Base-by-base conservation (phyloP, 2,888 invertebrate species). In the Pseudanteris insignis region DNA sequence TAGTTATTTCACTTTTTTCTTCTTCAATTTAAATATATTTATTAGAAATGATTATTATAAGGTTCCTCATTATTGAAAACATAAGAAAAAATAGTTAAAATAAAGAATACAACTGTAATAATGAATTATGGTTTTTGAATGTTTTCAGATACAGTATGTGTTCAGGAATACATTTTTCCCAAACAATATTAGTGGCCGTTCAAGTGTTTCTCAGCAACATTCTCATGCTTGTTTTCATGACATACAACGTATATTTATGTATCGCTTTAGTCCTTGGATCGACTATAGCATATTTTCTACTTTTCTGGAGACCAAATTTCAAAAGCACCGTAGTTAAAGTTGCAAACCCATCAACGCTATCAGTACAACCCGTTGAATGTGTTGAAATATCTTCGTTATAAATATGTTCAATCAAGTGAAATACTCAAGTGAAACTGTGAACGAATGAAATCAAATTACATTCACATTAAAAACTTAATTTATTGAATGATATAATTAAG, bases 211-310 rank as follows among this genome's bases (percentile, higher is more conserved):
- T 86, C 37, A 82, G 84, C 47, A 86, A 86, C 70, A 81, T 84
- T 53, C 79, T 86, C 8, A 86, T 86, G 86, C 76, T 86, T 59
- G 83, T 85, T 46, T 85, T 86, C 67, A 86, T 86, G 86, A 86
- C 86, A 1, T 86, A 84, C 79, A 86, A 86, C 68, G 81, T 82
- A 21, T 86, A 85, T 82, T 77, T 86, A 18, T 85, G 85, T 64
- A 47, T 86, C 1, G 82, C 85, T 0, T 79, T 85, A 1, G 74
- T 83, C 2, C 41, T 83, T n/a, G 86, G 86, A 1, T 81, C 84
- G 9, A 84, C 81, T 1, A 53, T 82, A 1, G 86, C 86, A 1
- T 86, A 78, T 61, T 78, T 74, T 67, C 54, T 78, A 4, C 74
- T 79, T 26, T 57, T 73, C 12, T 78, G 76, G 78, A 70, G 9